Base-by-base conservation (phyloP, 2,888 invertebrate species). In the Lathronympha strigana region DNA sequence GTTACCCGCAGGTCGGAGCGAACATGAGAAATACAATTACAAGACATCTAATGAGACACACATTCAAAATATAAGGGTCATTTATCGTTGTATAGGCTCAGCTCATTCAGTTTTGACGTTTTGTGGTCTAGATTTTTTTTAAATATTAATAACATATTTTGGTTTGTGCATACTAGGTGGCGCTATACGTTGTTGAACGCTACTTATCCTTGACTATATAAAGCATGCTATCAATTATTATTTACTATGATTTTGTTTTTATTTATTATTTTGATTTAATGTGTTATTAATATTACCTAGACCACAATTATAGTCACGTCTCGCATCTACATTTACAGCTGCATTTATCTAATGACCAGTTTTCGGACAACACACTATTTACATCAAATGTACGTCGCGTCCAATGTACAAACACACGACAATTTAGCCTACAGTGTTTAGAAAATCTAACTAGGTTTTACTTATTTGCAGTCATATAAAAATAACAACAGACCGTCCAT, bases 391-490 rank as follows among this genome's bases (percentile, higher is more conserved):
- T 49, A 45, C 71, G 74, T 74, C 69, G 69, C 73, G 69, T 69
- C 72, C 75, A 73, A 43, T 70, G 74, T 74, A 66, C 72, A 72
- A 69, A 74, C 72, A 73, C 68, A 71, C 68, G 64, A 68, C 67
- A 66, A 73, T 73, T 81, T 84, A 87, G 62, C 78, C 86, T 90
- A 90, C 77, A 75, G 85, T 88, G 86, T 86, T 84, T 89, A 91
- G 87, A 90, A 91, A 91, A 90, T 86, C 90, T 90, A 89, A 82
- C 76, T 88, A 86, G 55, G 28, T 57, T 55, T 83, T 80, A 80
- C 77, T 86, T 81, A 83, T 83, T 89, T 88, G 90, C 87, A 89
- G 83, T 88, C 89, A 90, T 91, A 91, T 88, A 91, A 91, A 91
- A 92, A 90, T 91, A 92, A 92, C 86, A 91, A 90, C 88, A 87